A percentile compares a stretch with the other conserved stretches of the same genome.
These are phyloP conservation scores for Drosophila anomelani DNA, from an alignment of 2,888 invertebrate genomes.

Conservation along the genomic window DNA sequence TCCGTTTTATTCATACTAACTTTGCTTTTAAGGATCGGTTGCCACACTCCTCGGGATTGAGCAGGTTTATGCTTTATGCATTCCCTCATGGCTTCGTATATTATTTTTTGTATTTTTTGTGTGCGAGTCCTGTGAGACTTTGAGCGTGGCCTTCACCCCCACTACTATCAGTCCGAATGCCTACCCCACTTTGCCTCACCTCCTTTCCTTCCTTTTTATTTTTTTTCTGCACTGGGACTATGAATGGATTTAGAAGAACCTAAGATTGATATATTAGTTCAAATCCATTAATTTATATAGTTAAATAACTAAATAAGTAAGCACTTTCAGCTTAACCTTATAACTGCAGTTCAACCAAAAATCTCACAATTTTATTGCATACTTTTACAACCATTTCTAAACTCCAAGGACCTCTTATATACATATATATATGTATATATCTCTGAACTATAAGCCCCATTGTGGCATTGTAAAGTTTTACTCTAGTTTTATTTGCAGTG, in stretches of 20 bases:
- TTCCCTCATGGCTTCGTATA: constrained; percentile 33
- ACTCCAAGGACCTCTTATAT: not conserved
- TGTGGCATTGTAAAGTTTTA: not conserved
- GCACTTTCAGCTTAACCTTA: no score
- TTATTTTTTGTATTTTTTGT: constrained; percentile 10
- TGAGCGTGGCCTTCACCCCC: constrained; percentile 29
- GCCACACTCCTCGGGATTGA: constrained; percentile 5
- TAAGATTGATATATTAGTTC: not conserved
- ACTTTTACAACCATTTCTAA: not conserved
- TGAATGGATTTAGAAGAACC: not conserved
- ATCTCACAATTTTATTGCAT: not conserved
- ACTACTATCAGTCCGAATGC: constrained; percentile 20
- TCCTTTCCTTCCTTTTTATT: no score
- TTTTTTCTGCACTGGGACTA: not conserved
- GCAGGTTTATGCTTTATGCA: constrained; percentile 24
- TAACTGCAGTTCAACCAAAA: not conserved
- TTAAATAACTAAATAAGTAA: no score
- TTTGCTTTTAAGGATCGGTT: constrained; percentile 37
- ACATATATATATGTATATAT: no score
- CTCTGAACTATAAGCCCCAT: not conserved
- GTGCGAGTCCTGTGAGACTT: constrained; percentile 30
- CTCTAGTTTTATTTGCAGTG: constrained; percentile 4
- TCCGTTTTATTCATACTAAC: constrained; percentile 46
- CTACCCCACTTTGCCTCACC: constrained; percentile 15
- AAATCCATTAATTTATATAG: not conserved